These are phyloP conservation scores for Nasua narica DNA, from an alignment of 2,797 vertebrate genomes.

Conservation along the genomic window DNA sequence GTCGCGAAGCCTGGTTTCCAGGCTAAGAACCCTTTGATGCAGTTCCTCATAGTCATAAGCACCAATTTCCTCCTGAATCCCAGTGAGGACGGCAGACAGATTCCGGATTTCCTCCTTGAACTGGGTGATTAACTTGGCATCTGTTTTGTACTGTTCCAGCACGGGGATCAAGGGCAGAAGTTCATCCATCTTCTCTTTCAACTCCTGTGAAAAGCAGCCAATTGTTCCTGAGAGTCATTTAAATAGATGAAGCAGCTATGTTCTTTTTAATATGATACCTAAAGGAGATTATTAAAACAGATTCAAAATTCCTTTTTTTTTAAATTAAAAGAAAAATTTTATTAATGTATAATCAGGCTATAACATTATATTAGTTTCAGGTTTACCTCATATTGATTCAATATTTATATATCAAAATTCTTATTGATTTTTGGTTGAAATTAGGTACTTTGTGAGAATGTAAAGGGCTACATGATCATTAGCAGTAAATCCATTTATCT, in stretches of 20 bases:
- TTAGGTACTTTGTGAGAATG: slow-evolving; percentile 13
- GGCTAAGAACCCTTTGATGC: slow-evolving; percentile 93
- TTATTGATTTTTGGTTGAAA: slow-evolving; percentile 49
- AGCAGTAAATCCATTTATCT: background rate
- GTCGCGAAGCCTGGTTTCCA: slow-evolving; percentile 94
- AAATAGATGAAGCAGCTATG: background rate
- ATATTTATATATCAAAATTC: background rate
- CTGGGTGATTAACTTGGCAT: slow-evolving; percentile 94
- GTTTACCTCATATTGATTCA: background rate
- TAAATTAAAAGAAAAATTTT: background rate
- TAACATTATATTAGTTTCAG: background rate
- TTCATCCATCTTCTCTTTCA: slow-evolving; percentile 98
- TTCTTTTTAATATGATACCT: slow-evolving; percentile 35
- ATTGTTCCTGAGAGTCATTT: slow-evolving; percentile 32
- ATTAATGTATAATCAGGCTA: background rate
- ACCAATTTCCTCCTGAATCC: slow-evolving; percentile 97
- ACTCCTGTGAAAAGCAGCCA: slow-evolving; percentile 86
- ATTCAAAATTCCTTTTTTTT: background rate
- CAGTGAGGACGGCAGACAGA: slow-evolving; percentile 92
- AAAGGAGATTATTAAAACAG: slow-evolving; percentile 42
- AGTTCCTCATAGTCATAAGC: slow-evolving; percentile 97
- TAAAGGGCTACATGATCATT: background rate
- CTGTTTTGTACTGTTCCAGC: slow-evolving; percentile 98
- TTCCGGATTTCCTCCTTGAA: slow-evolving; percentile 99
- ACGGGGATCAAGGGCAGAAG: slow-evolving; percentile 96